Conservation (phyloP, 2,113 vertebrate species). For the Notechis scutatus region DNA sequence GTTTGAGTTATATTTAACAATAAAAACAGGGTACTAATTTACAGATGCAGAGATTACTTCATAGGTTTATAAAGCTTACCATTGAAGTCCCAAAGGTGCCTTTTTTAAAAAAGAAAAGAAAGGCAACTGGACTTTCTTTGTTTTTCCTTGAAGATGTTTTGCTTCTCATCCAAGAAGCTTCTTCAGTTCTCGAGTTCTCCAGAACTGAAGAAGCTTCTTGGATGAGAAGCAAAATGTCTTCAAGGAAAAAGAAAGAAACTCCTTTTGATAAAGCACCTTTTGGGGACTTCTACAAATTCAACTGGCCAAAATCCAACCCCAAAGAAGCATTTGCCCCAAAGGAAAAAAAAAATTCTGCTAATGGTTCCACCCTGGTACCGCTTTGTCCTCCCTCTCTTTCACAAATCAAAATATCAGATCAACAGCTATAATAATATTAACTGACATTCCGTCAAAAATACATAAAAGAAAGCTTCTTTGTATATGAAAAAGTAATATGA, state of each 20-base stretch:
- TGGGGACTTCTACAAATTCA: not conserved
- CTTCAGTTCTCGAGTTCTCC: too few species aligned
- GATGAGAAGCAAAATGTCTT: too few species aligned
- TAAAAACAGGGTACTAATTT: not conserved
- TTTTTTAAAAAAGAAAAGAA: too few species aligned
- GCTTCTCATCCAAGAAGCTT: too few species aligned
- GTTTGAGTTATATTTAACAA: not conserved
- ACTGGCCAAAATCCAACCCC: not conserved
- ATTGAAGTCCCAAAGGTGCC: too few species aligned
- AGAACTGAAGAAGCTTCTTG: too few species aligned
- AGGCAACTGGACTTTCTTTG: too few species aligned
- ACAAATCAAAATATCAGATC: not conserved
- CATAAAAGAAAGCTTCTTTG: slow-evolving; percentile 42
- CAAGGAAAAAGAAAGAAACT: too few species aligned
- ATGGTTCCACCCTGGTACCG: not conserved
- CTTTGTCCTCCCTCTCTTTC: not conserved
- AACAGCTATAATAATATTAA: not conserved
- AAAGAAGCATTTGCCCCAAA: not conserved
- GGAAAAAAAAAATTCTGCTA: not conserved
- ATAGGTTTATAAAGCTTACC: not conserved
- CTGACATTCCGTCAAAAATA: not conserved
- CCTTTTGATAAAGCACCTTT: too few species aligned
- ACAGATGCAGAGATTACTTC: not conserved
- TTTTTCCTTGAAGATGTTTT: too few species aligned
- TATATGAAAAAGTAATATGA: slow-evolving; percentile 44